Conservation (phyloP, 2,797 vertebrate genomes). For the Karalla daura region DNA sequence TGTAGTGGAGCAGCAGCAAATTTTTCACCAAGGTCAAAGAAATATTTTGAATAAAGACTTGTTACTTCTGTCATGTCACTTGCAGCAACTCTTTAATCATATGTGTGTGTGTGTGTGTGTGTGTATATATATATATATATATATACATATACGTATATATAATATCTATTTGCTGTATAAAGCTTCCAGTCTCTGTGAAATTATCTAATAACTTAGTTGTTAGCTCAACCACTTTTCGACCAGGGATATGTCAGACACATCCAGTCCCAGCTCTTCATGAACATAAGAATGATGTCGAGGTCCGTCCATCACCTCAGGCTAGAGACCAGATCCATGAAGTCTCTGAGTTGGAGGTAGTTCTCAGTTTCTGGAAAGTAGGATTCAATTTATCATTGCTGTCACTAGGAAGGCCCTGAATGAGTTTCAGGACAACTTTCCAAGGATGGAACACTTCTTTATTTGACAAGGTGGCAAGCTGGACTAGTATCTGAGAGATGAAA, state of each 20-base stretch:
- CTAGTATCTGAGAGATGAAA: background rate
- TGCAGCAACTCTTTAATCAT: background rate
- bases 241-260: no score
- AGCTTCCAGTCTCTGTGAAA: no score
- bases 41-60: background rate
- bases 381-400: conserved; percentile 9
- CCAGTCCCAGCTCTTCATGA: no score
- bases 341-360: conserved; percentile 12
- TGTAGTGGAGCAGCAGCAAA: background rate
- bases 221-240: no score
- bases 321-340: background rate
- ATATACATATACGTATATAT: no score
- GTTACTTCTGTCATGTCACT: background rate
- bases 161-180: no score
- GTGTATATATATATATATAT: no score
- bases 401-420: conserved; percentile 14
- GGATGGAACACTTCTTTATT: conserved; percentile 18
- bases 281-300: no score
- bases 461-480: conserved; percentile 2
- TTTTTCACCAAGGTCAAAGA: background rate
- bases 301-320: conserved; percentile 9
- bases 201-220: no score
- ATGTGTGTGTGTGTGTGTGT: background rate
- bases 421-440: conserved; percentile 23
- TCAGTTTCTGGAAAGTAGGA: conserved; percentile 15